Percentiles rank a stretch among this genome's conserved stretches.
Conservation (phyloP, 1,140 invertebrate species). For the Archegozetes longisetosus region DNA sequence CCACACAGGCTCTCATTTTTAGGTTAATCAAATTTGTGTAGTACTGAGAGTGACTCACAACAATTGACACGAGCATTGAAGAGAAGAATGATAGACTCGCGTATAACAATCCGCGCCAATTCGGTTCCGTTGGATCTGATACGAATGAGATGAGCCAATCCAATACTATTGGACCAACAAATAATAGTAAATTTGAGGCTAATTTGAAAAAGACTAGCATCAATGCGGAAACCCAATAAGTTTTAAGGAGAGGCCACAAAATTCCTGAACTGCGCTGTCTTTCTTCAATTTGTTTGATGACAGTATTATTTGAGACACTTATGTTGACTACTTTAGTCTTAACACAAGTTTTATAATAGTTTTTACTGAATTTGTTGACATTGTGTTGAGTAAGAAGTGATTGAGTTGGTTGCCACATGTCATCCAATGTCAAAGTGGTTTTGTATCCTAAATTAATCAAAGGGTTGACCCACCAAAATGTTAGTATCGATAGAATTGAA, state of each 20-base stretch:
- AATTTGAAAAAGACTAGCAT: constrained; percentile 62
- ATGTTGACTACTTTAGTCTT: constrained; percentile 20
- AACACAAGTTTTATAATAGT: constrained; percentile 50
- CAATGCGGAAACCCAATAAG: constrained; percentile 65
- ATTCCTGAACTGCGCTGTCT: constrained; percentile 18
- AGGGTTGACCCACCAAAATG: constrained; percentile 80
- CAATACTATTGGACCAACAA: constrained; percentile 56
- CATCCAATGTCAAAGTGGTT: constrained; percentile 8
- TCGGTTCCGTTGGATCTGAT: constrained; percentile 44
- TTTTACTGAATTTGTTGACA: constrained; percentile 61
- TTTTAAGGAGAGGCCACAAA: constrained; percentile 34
- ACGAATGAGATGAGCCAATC: constrained; percentile 14
- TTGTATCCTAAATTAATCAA: neutral
- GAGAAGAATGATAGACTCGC: constrained; percentile 14
- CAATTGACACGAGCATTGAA: constrained; percentile 10
- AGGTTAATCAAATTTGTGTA: constrained; percentile 6
- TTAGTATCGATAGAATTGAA: constrained; percentile 69
- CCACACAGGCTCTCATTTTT: constrained; percentile 11
- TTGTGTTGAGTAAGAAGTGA: neutral
- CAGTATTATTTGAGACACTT: constrained; percentile 6
- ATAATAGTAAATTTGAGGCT: constrained; percentile 65
- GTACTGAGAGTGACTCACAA: constrained; percentile 42
- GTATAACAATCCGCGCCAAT: constrained; percentile 26
- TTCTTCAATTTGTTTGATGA: neutral
- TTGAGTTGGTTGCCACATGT: neutral